Evolutionary conservation across 2,888 invertebrate species (phyloP), one percentile per base, ranked within the genome.

Genomic region (Hydroisotoma schaefferi): DNA sequence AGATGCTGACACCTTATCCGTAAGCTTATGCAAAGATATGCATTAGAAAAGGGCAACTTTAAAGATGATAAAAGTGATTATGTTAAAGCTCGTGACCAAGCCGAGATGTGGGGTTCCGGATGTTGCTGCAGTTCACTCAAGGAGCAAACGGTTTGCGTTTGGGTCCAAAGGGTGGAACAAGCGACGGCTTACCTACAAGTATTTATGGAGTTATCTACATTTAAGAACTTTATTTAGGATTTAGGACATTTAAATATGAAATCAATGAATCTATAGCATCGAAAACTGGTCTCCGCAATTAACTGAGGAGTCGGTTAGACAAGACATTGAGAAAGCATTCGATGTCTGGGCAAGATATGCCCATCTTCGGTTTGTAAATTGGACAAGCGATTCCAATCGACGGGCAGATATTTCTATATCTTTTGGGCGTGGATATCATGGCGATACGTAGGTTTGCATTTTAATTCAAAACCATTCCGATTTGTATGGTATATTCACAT

Each of bases 381-480:
- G 75, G 77, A 4, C 76, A 79, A 57, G 54, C 62, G 59, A 58
- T 44, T 1, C 55, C 63, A 60, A 60, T 47, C 78, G 81, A 8
- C n/a, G n/a, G n/a, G 87, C 88, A 0, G 88, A 90, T 75, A 89
- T 91, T 65, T 81, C 85, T 57, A 82, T 90, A 22, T 81, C 83
- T 2, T 91, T 90, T 78, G 86, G 83, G 1, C 80, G 80, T 26
- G 81, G 81, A 38, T 80, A 83, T 68, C 89, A 89, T 72, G 87
- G 86, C 1, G 88, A 89, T 73, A 81, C 81, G 85, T 85, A 37
- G 10, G 2, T 37, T n/a, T 10, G n/a, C 15, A 8, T 15, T 40
- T 40, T 15, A 40, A 4, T n/a, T n/a, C 4, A 40, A 33, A 33
- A 18, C 43, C 18, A 43, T 43, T 43, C 18, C 6, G n/a, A 43